Conservation (phyloP, 1,140 invertebrate genomes). For the Philotrypesis tridentata region DNA sequence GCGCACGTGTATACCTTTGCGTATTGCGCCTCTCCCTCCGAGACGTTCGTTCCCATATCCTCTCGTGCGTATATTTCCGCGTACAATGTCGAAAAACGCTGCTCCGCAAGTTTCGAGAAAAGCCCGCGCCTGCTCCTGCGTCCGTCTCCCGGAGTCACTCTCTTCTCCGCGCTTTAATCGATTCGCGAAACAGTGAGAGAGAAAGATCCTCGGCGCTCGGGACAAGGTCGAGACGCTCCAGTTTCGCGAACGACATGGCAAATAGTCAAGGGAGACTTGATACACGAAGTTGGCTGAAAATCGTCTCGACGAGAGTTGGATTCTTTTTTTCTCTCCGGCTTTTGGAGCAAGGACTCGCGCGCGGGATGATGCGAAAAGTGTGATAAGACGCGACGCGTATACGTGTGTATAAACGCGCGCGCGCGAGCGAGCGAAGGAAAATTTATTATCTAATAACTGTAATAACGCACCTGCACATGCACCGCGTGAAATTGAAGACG, state of each 20-base stretch:
- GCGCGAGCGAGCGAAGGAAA: no score
- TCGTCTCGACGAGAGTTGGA: not conserved
- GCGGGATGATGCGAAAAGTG: not conserved
- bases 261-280: constrained; percentile 18
- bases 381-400: no score
- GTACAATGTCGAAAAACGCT: no score
- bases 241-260: constrained; percentile 39
- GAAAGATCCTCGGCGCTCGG: not conserved
- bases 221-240: constrained; percentile 38
- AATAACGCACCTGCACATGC: not conserved
- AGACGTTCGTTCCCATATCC: no score
- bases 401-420: no score
- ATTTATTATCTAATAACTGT: not conserved
- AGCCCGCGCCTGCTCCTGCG: no score
- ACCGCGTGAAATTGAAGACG: not conserved
- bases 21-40: no score
- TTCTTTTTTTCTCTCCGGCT: not conserved
- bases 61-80: no score
- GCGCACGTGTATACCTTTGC: no score
- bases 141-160: not conserved
- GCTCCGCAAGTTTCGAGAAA: no score
- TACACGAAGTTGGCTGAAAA: not conserved
- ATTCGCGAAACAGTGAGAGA: not conserved
- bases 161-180: not conserved
- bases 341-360: not conserved